phyloP scores from a whole-genome alignment of 2,113 vertebrate genomes.

The Erpornis zantholeuca region DNA sequence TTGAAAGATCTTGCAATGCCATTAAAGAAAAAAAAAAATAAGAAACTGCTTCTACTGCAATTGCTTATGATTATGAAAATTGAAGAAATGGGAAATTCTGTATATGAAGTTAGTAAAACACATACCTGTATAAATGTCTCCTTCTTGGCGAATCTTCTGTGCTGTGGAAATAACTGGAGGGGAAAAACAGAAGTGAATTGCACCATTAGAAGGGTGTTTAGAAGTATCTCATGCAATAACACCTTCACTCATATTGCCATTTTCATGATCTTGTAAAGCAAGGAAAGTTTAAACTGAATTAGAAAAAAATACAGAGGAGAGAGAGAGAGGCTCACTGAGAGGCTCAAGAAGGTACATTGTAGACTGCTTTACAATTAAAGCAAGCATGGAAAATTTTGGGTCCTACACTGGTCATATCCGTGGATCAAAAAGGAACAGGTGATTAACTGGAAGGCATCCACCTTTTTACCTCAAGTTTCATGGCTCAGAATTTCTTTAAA shows the following conservation, averaged over 20 bases:
- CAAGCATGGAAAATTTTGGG: not conserved
- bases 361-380: not conserved
- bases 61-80: accelerated
- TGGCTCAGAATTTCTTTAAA: not conserved
- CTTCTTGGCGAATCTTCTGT: conserved; percentile 89
- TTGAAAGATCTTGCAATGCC: not conserved
- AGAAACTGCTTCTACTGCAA: not conserved
- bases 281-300: not conserved
- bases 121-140: conserved; percentile 92
- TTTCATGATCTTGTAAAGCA: not conserved
- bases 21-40: not conserved
- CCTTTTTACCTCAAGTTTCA: not conserved
- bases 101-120: not conserved
- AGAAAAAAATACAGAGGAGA: not conserved
- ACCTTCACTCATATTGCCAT: not conserved
- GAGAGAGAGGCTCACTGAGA: not conserved
- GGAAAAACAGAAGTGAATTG: not conserved
- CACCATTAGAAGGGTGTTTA: not conserved
- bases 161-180: conserved; percentile 90
- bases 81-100: not conserved
- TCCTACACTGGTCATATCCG: not conserved
- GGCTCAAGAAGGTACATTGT: accelerated
- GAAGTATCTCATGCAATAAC: not conserved
- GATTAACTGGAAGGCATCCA: not conserved
- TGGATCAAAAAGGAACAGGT: not conserved